Evolutionary conservation across 1,140 invertebrate genomes (phyloP).

Genomic region (Solenopsis invicta): DNA sequence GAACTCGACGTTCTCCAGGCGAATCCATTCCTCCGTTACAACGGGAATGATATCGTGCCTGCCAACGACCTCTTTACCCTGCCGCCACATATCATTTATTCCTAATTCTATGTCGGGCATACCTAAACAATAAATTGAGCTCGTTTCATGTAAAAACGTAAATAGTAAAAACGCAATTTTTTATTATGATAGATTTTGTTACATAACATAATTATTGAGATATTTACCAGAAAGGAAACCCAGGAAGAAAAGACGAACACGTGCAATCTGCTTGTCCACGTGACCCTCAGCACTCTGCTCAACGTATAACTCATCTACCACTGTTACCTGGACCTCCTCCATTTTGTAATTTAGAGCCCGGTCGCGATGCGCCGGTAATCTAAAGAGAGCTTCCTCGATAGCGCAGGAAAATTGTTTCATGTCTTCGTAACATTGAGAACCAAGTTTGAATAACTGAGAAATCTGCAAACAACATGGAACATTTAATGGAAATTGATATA

Average conservation of each 20-base stretch:
- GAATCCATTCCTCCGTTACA: slow-evolving; percentile 99
- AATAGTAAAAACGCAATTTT: neutral
- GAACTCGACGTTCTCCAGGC: slow-evolving; percentile 97
- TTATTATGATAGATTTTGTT: neutral
- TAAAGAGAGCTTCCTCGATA: slow-evolving; percentile 97
- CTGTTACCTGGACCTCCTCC: slow-evolving; percentile 98
- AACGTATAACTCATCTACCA: slow-evolving; percentile 98
- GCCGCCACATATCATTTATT: slow-evolving; percentile 97
- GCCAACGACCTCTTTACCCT: slow-evolving; percentile 99
- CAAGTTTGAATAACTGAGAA: slow-evolving; percentile 98
- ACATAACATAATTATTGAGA: neutral
- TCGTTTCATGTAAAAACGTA: neutral
- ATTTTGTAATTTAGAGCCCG: slow-evolving; percentile 98
- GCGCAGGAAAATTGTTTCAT: slow-evolving; percentile 96
- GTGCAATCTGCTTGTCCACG: slow-evolving; percentile 96
- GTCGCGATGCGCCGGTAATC: slow-evolving; percentile 93
- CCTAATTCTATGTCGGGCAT: slow-evolving; percentile 99
- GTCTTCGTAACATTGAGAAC: slow-evolving; percentile 95
- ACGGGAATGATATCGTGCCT: slow-evolving; percentile 99
- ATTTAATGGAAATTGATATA: neutral
- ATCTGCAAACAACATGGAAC: slow-evolving; percentile 87
- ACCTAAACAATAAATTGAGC: slow-evolving; percentile 86
- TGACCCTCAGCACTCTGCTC: slow-evolving; percentile 96
- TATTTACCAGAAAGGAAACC: slow-evolving; percentile 93
- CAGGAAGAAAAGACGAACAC: slow-evolving; percentile 97